Evolutionary conservation across 2,888 invertebrate species (phyloP), one percentile per base, ranked within the genome.

Genomic region (Oscheius sp.): DNA sequence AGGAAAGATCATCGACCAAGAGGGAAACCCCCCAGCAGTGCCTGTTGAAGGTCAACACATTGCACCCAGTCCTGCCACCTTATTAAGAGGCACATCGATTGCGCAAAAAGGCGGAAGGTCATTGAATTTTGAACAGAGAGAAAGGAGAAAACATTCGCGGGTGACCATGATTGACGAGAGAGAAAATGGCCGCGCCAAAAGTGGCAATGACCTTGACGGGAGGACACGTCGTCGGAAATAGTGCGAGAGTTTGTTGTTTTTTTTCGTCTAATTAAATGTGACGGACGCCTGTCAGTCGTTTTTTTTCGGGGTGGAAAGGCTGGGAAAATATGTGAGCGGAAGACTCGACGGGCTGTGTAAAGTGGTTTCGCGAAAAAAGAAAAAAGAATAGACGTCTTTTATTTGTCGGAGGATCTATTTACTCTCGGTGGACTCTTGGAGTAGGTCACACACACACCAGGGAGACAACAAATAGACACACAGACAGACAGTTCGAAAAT

Each of bases 201-300:
- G 58, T 58, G 58, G 27, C 58, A 27, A 27, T 35, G 58, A 58
- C 58, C 58, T 58, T 58, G 58, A 27, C 58, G 29, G 12, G 23
- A 53, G 53, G 53, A 53, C 35, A 49, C n/a, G 49, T 45, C 45
- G 45, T 18, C 21, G 49, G 49, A 49, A 49, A 35, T 35, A 9
- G 35, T 35, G 25, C 58, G 58, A 58, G 58, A 58, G 58, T 53
- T 21, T 21, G 53, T 25, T 53, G 53, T 12, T 58, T 27, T 27
- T 29, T 2, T 9, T 25, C 25, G 25, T 58, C 21, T 58, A 58
- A 58, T 58, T 58, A 58, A 27, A 58, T 58, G 58, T 58, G 58
- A 58, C 58, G 27, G 58, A 58, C 27, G 3, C 25, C 27, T 58
- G 58, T 25, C 58, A n/a, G n/a, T 58, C n/a, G 16, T 29, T 58